Conservation (phyloP, 1,140 invertebrate species). For the Thaumetopoea pityocampa region DNA sequence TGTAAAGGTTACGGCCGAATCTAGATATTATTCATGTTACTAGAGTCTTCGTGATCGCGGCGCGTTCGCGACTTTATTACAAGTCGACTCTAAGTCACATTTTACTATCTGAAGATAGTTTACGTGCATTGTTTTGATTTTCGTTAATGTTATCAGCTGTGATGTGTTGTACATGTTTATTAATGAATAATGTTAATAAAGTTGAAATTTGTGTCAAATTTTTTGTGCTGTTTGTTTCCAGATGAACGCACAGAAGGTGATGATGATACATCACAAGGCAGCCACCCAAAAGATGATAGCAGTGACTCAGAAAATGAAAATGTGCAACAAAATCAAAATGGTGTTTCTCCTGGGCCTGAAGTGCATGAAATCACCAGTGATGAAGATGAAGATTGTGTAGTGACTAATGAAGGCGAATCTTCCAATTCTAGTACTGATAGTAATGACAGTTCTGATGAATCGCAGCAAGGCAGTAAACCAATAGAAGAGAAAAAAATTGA, state of each 20-base stretch:
- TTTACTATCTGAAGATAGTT: conserved; percentile 1
- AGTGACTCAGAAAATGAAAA: conserved; percentile 62
- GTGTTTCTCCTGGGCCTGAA: conserved; percentile 52
- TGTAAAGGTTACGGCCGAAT: conserved; percentile 57
- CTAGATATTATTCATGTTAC: conserved; percentile 47
- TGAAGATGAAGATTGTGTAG: conserved; percentile 57
- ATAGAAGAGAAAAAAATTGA: conserved; percentile 79
- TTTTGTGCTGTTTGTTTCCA: conserved; percentile 38
- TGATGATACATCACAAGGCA: conserved; percentile 69
- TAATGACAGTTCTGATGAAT: conserved; percentile 71
- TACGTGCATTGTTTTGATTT: conserved; percentile 2
- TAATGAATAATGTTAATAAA: no score
- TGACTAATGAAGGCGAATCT: conserved; percentile 67
- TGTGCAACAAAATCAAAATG: conserved; percentile 58
- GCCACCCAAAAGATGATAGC: conserved; percentile 64
- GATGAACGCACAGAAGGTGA: conserved; percentile 68
- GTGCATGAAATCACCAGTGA: conserved; percentile 70
- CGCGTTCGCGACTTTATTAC: conserved; percentile 24
- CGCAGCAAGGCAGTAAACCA: conserved; percentile 79
- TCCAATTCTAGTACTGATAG: conserved; percentile 62
- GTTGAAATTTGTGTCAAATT: no score
- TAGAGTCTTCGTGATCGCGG: conserved; percentile 50
- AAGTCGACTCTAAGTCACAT: conserved; percentile 12
- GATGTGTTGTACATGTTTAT: no score
- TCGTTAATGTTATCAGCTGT: no score